Percentiles rank a stretch among this genome's conserved stretches.
Evolutionary conservation across 2,888 invertebrate genomes (phyloP).

Genomic region (Plagiodera versicolora): DNA sequence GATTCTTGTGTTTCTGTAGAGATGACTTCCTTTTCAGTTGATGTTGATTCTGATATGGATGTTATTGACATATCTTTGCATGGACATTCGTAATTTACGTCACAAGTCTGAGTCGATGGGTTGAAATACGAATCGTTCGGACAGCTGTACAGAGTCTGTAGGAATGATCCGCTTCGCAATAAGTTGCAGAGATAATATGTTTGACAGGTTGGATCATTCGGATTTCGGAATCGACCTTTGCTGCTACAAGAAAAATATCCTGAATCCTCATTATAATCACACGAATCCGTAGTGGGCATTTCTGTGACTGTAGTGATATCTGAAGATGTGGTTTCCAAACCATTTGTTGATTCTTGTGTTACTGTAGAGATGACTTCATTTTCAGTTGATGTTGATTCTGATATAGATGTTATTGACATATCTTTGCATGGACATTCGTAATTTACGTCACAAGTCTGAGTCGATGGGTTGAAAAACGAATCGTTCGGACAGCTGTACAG

Average conservation of each 20-base stretch:
- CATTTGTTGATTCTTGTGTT: too few species aligned
- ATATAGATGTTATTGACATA: too few species aligned
- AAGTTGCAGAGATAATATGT: constrained; percentile 54
- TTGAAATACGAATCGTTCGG: constrained; percentile 45
- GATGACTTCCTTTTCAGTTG: neutral
- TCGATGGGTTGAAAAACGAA: constrained; percentile 51
- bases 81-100: constrained; percentile 52
- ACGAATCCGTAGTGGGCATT: neutral
- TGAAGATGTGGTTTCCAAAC: neutral
- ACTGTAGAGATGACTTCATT: too few species aligned
- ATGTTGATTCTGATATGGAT: neutral
- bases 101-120: constrained; percentile 51
- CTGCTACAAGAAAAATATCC: constrained; percentile 22
- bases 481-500: constrained; percentile 5
- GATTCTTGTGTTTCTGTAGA: too few species aligned
- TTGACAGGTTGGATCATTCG: constrained; percentile 39
- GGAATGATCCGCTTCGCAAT: constrained; percentile 44
- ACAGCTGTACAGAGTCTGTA: constrained; percentile 40
- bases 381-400: too few species aligned
- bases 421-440: constrained; percentile 49
- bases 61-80: neutral
- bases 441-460: constrained; percentile 51
- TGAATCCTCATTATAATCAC: constrained; percentile 10
- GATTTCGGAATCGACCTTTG: constrained; percentile 28
- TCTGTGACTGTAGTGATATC: neutral